Percentiles rank a stretch among this genome's conserved stretches.
Evolutionary conservation across 2,888 invertebrate species (phyloP).

Genomic region (Ectemnius continuus): DNA sequence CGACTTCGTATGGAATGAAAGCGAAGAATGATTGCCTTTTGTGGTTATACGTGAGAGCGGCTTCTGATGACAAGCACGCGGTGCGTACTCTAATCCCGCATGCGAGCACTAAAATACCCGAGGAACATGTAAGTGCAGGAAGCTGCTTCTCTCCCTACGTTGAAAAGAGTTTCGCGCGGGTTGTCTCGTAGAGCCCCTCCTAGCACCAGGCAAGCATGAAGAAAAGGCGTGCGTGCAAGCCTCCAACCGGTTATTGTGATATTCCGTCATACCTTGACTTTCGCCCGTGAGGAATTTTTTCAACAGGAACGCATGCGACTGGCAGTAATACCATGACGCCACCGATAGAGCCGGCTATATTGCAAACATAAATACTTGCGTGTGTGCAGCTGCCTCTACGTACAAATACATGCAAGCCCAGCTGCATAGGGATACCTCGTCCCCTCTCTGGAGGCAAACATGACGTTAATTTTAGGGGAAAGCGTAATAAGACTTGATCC

Average conservation of each 20-base stretch:
- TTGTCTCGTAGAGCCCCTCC: conserved; percentile 76
- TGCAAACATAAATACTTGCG: conserved; percentile 45
- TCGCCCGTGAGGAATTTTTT: conserved; percentile 78
- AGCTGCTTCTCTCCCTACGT: conserved; percentile 57
- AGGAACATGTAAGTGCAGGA: conserved; percentile 54
- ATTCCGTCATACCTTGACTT: conserved; percentile 76
- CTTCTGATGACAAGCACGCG: conserved; percentile 53
- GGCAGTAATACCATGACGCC: conserved; percentile 65
- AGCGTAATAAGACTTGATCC: conserved; percentile 64
- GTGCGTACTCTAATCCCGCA: conserved; percentile 77
- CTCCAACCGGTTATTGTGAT: conserved; percentile 58
- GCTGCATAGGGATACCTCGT: conserved; percentile 34
- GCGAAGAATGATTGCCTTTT: not conserved
- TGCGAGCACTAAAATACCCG: conserved; percentile 71
- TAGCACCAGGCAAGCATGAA: conserved; percentile 69
- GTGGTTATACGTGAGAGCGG: too few relatives aligned
- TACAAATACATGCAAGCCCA: conserved; percentile 15
- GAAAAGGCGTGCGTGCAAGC: not conserved
- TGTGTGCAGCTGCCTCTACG: conserved; percentile 9
- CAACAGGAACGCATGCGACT: conserved; percentile 76
- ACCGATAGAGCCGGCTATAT: conserved; percentile 67
- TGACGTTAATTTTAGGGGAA: conserved; percentile 74
- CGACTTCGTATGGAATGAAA: not conserved
- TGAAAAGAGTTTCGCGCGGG: conserved; percentile 76
- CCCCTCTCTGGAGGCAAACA: conserved; percentile 22